Evolutionary conservation across 2,797 vertebrate genomes (phyloP).

Genomic region (Amblyopsis hoosieri): DNA sequence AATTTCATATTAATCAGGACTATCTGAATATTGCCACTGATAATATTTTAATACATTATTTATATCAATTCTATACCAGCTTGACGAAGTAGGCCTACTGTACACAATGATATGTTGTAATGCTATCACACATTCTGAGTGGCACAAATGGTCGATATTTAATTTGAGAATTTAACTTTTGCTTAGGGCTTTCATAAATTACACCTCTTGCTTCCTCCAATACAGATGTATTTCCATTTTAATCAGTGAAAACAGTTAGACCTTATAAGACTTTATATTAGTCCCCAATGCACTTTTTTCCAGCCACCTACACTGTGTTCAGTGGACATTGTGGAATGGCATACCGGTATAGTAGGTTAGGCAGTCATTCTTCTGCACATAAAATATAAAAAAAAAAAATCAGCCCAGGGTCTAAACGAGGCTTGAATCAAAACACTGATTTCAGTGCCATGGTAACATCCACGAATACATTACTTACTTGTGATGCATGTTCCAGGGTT

Average conservation of each 20-base stretch:
- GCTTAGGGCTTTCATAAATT: neutral
- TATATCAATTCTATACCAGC: no score
- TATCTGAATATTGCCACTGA: no score
- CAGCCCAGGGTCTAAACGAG: slow-evolving; percentile 10
- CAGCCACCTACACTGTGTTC: slow-evolving; percentile 21
- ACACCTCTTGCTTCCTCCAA: neutral
- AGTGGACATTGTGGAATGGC: slow-evolving; percentile 19
- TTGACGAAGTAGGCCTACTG: neutral
- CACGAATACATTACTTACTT: neutral
- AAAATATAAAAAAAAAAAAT: slow-evolving; percentile 14
- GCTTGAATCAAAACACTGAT: slow-evolving; percentile 20
- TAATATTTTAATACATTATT: no score
- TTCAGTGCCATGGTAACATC: neutral
- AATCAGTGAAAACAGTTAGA: slow-evolving; percentile 13
- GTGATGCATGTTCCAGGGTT: neutral
- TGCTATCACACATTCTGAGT: neutral
- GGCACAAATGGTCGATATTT: neutral
- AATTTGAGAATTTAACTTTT: slow-evolving; percentile 6
- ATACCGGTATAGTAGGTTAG: slow-evolving; percentile 5
- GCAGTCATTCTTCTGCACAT: slow-evolving; percentile 30
- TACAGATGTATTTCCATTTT: slow-evolving; percentile 3
- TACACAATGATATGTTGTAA: slow-evolving; percentile 1
- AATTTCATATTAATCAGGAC: slow-evolving; percentile 20
- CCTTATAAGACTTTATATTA: slow-evolving; percentile 20
- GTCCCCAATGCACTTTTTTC: slow-evolving; percentile 29